Conservation (phyloP, 2,113 vertebrate species). For the Antechinus flavipes region DNA sequence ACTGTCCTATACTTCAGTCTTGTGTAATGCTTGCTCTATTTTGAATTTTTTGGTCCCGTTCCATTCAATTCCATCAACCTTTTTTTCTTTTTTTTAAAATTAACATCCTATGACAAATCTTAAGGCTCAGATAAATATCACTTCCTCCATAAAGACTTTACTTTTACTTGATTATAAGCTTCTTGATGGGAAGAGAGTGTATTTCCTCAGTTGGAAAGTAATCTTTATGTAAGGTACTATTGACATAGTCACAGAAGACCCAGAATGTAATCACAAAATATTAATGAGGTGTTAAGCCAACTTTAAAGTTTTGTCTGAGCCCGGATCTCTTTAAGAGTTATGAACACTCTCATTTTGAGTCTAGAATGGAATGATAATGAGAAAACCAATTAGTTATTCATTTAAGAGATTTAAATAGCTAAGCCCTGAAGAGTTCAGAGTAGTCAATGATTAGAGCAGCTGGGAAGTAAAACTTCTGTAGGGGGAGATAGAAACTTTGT, state of each 20-base stretch:
- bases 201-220: not conserved
- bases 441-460: not conserved
- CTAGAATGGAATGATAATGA: not conserved
- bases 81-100: not conserved
- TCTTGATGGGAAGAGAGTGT: not conserved
- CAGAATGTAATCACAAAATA: not conserved
- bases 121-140: not conserved
- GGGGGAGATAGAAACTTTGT: not conserved
- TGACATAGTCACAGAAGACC: not conserved
- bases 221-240: not conserved
- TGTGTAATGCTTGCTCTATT: not conserved
- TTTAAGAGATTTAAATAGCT: not conserved
- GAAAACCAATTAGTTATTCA: not conserved
- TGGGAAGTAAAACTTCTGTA: not conserved
- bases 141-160: not conserved
- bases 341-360: not conserved
- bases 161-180: not conserved
- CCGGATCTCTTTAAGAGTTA: not conserved
- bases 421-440: not conserved
- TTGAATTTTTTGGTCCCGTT: not conserved
- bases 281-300: not conserved
- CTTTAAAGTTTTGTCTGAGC: not conserved
- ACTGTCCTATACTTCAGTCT: not conserved
- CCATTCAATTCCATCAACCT: not conserved
- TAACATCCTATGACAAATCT: not conserved